Evolutionary conservation across 1,140 invertebrate species (phyloP).

Genomic region (Maniola jurtina): DNA sequence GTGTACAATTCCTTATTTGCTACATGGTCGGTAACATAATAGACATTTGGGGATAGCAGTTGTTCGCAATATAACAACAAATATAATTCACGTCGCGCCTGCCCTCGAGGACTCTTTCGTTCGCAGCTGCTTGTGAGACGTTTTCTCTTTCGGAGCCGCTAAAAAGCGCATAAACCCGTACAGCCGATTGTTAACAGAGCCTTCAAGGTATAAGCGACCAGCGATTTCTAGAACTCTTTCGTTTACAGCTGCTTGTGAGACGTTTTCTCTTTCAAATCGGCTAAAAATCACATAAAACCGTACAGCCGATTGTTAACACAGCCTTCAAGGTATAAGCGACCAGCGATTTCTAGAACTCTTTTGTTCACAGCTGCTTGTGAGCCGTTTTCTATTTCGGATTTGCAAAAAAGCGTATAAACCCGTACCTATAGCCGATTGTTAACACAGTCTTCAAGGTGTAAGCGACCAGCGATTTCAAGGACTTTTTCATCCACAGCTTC

Average conservation of each 20-base stretch:
- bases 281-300: conserved; percentile 61
- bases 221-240: conserved; percentile 34
- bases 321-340: conserved; percentile 12
- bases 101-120: conserved; percentile 38
- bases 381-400: conserved; percentile 51
- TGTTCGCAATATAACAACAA: conserved; percentile 33
- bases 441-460: conserved; percentile 14
- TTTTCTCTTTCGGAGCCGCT: conserved; percentile 53
- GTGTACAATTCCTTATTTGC: neutral
- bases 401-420: conserved; percentile 62
- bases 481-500: conserved; percentile 46
- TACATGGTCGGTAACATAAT: neutral
- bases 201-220: conserved; percentile 12
- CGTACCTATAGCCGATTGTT: conserved; percentile 48
- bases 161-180: conserved; percentile 59
- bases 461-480: conserved; percentile 18
- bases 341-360: conserved; percentile 34
- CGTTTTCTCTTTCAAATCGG: conserved; percentile 52
- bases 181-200: conserved; percentile 41
- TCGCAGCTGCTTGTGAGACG: conserved; percentile 50
- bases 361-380: conserved; percentile 46
- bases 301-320: conserved; percentile 43
- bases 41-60: conserved; percentile 26
- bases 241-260: conserved; percentile 47
- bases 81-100: conserved; percentile 37